Percentiles rank a stretch among this genome's conserved stretches.
phyloP scores from a whole-genome alignment of 2,888 invertebrate species.

The Pteria penguin region DNA sequence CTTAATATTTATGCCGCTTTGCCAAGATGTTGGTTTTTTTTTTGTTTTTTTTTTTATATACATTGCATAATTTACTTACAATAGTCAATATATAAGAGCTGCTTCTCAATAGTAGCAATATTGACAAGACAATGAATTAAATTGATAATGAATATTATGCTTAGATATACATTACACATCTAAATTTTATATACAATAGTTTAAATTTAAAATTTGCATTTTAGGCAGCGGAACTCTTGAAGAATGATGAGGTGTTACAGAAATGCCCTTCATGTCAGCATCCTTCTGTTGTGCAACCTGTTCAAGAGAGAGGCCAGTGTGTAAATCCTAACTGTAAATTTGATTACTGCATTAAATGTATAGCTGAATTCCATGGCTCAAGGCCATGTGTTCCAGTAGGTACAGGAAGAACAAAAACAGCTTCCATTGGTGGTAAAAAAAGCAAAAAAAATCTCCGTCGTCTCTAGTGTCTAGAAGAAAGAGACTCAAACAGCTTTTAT shows the following conservation, averaged over 20 bases:
- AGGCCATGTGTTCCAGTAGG: slow-evolving; percentile 57
- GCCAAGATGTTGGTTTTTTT: too few relatives aligned
- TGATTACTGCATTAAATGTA: slow-evolving; percentile 69
- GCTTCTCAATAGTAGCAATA: too few relatives aligned
- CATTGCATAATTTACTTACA: too few relatives aligned
- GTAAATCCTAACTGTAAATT: slow-evolving; percentile 55
- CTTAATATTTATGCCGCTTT: too few relatives aligned
- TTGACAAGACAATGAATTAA: too few relatives aligned
- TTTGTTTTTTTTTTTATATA: background rate
- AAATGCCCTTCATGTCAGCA: slow-evolving; percentile 69
- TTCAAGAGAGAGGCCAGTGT: slow-evolving; percentile 63
- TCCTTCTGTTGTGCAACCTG: slow-evolving; percentile 62
- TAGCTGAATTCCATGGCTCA: slow-evolving; percentile 58
- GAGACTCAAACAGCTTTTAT: background rate
- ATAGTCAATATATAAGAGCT: too few relatives aligned
- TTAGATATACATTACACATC: too few relatives aligned
- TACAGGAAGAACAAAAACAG: slow-evolving; percentile 53
- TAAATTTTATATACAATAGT: too few relatives aligned
- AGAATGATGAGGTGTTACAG: slow-evolving; percentile 65
- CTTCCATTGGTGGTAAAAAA: slow-evolving; percentile 60
- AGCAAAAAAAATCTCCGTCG: slow-evolving; percentile 66
- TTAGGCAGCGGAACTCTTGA: slow-evolving; percentile 60
- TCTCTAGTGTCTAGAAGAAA: slow-evolving; percentile 34
- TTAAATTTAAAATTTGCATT: too few relatives aligned
- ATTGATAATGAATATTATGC: too few relatives aligned